phyloP scores from a whole-genome alignment of 92 coral and sea anemone genomes.

The Isaurus tuberculatus region DNA sequence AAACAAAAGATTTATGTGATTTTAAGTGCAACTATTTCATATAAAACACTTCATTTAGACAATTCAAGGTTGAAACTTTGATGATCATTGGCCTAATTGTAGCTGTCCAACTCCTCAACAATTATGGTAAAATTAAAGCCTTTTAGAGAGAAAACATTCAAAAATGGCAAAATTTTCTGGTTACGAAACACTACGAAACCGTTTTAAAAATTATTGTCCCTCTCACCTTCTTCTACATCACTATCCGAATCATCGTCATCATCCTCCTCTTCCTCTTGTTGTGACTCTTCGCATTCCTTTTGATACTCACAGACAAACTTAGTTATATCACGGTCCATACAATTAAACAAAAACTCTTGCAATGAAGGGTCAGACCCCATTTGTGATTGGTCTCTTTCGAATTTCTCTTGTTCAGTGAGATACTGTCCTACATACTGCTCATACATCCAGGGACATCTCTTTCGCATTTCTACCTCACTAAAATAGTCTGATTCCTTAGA shows the following conservation, averaged over 20 bases:
- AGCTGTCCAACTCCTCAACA: too few relatives aligned
- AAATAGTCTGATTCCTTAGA: conserved; percentile 74
- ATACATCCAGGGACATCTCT: conserved; percentile 84
- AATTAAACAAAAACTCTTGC: conserved; percentile 74
- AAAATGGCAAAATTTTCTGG: too few relatives aligned
- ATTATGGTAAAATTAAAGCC: too few relatives aligned
- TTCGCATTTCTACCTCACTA: conserved; percentile 81
- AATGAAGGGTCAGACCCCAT: conserved; percentile 69
- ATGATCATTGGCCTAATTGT: too few relatives aligned
- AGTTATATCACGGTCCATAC: conserved; percentile 79
- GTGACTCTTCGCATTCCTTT: conserved; percentile 68
- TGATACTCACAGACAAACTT: conserved; percentile 73
- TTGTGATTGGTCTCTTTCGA: conserved; percentile 73
- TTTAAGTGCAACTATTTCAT: neutral
- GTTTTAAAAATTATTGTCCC: too few relatives aligned
- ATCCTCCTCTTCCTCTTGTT: conserved; percentile 74
- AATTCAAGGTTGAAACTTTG: too few relatives aligned
- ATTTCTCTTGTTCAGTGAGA: conserved; percentile 83
- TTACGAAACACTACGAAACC: too few relatives aligned
- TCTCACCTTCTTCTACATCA: conserved; percentile 52
- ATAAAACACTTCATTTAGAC: too few relatives aligned
- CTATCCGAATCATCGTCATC: conserved; percentile 78
- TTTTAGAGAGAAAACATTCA: too few relatives aligned
- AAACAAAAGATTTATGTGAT: neutral
- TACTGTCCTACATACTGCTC: conserved; percentile 93